Base-by-base conservation (phyloP, 2,888 invertebrate species). In the Drosophila peninsularis region DNA sequence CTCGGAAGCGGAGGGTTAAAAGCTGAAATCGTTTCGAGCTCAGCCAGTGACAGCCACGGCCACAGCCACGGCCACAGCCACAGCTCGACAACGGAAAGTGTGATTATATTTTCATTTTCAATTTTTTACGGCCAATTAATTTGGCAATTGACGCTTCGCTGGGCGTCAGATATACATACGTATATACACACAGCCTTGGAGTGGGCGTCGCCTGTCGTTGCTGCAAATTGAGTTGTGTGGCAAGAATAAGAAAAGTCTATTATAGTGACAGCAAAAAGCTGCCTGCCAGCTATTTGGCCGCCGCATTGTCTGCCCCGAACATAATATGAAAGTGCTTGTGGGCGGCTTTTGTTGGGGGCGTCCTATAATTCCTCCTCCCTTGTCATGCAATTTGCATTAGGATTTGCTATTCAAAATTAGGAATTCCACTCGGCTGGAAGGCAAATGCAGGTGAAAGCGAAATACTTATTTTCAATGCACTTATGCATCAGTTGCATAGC, bases 61-160 rank as follows among this genome's bases (percentile, higher is more conserved):
- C 3, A 42, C 42, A 42, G 42, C 21, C 21, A 24, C 42, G 14
- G 9, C 27, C 5, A 45, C 27, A 45, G 27, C 27, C 10, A 62
- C 52, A 53, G 63, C 55, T 65, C 63, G 50, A 78, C 78, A 82
- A 82, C 86, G 86, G 89, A 88, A 89, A 88, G 82, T 86, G 91
- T 91, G 91, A 92, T 92, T 92, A 92, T 91, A 89, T 92, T 92
- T 92, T 89, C 92, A 91, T 92, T 92, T 92, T 90, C 89, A 91
- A 91, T 91, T 92, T 90, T 91, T 92, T 90, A 91, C 90, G 91
- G 90, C 90, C 92, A 92, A 92, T 92, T 92, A 92, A 90, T 86
- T 90, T 87, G 82, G 82, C 88, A 88, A 88, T 90, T 87, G 87
- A 89, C 80, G 87, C 89, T 87, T 85, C 82, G 85, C 84, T 87